Evolutionary conservation across 2,113 vertebrate species (phyloP), one percentile per base, ranked within the genome.

Genomic region (Bujurquina vittata): DNA sequence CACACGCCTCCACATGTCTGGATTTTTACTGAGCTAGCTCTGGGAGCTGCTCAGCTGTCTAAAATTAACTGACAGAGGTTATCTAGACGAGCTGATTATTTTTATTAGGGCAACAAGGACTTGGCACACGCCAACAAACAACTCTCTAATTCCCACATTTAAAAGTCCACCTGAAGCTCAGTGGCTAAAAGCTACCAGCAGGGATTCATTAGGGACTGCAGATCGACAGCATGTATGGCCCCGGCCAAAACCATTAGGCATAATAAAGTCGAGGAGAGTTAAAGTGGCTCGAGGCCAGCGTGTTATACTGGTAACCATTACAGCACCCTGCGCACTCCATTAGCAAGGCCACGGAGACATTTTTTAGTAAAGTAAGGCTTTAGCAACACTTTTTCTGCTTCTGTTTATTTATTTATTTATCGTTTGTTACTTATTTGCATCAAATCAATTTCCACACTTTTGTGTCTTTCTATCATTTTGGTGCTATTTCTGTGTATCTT

Each of bases 271-370:
- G 23, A 55, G 72, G 35, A 77, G 54, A 74, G 54, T 61, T 31
- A 69, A 69, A 82, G 79, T 80, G 84, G 83, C 74, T 87, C 4
- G 1, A 23, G 52, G 72, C 81, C 84, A 76, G 67, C 46, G 18
- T 75, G 23, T 69, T 75, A 61, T 76, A 81, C 83, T 81, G 77
- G 84, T 75, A 59, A 81, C 83, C 80, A 84, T 79, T 81, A 83
- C 10, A 63, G 22, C 14, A 37, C 31, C 29, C 57, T 12, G 46
- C 69, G 59, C 63, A 22, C 37, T 76, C 60, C 72, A 65, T 76
- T 76, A 76, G 33, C 14, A 11, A 60, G 67, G 78, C 22, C 69
- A 26, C 18, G 60, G 26, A 73, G 40, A 56, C 43, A 20, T 31
- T 59, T 11, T 52, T 2, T 1, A 5, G 33, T 46, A 31, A 61